These are phyloP conservation scores for Drosophila tripunctata DNA, from an alignment of 2,888 invertebrate genomes.

Conservation along the genomic window DNA sequence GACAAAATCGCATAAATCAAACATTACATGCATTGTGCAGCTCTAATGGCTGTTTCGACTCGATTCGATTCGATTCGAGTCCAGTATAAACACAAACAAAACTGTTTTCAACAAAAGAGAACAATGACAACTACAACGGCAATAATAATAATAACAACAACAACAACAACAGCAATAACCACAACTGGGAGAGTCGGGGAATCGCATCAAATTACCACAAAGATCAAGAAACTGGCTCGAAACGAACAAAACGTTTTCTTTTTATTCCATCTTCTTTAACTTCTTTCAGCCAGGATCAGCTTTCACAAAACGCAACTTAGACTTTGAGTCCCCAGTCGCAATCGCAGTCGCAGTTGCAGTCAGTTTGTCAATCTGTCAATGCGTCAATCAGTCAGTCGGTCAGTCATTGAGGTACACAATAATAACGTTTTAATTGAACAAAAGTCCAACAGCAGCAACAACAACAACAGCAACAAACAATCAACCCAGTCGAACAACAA, in stretches of 20 bases:
- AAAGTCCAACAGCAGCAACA: conserved; percentile 39
- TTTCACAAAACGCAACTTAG: conserved; percentile 77
- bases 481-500: conserved; percentile 65
- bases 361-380: conserved; percentile 35
- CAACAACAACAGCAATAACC: conserved; percentile 17
- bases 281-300: conserved; percentile 65
- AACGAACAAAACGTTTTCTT: conserved; percentile 64
- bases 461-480: conserved; percentile 17
- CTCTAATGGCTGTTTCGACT: conserved; percentile 45
- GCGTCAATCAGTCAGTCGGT: conserved; percentile 41
- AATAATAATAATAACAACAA: neutral
- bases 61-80: neutral
- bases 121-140: conserved; percentile 25
- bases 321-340: conserved; percentile 73
- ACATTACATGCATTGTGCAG: conserved; percentile 41
- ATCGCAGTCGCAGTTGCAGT: conserved; percentile 14
- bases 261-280: neutral
- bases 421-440: conserved; percentile 81
- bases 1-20: conserved; percentile 64
- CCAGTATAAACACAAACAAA: conserved; percentile 70
- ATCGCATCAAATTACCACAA: conserved; percentile 69
- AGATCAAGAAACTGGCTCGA: conserved; percentile 45
- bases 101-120: conserved; percentile 52
- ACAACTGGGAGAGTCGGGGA: conserved; percentile 9
- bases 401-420: conserved; percentile 63